Evolutionary conservation across 1,140 invertebrate species (phyloP).

Genomic region (Drosophila bipectinata): DNA sequence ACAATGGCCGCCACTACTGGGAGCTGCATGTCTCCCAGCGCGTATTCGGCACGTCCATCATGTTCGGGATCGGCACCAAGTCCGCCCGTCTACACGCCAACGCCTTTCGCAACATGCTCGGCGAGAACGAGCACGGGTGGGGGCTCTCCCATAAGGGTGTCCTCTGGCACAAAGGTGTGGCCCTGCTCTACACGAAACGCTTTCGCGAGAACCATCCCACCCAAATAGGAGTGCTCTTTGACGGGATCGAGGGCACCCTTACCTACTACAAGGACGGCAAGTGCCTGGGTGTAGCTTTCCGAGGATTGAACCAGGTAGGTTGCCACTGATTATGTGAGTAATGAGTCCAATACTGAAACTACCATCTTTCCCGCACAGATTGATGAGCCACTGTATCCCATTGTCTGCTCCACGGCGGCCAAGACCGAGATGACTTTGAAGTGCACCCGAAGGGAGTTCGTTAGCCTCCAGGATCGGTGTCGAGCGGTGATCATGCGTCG

Average conservation of each 20-base stretch:
- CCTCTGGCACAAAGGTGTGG: slow-evolving; percentile 88
- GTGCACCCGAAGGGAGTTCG: slow-evolving; percentile 86
- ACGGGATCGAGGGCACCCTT: slow-evolving; percentile 88
- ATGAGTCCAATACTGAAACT: not conserved
- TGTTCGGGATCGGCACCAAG: slow-evolving; percentile 90
- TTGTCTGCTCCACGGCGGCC: slow-evolving; percentile 90
- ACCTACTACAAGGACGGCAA: slow-evolving; percentile 90
- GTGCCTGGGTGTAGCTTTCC: slow-evolving; percentile 87
- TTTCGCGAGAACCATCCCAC: slow-evolving; percentile 89
- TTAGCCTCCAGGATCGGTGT: slow-evolving; percentile 88
- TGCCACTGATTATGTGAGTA: not conserved
- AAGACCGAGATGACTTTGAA: slow-evolving; percentile 90
- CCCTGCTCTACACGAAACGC: slow-evolving; percentile 87
- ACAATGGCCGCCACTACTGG: slow-evolving; percentile 89
- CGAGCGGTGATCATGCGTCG: slow-evolving; percentile 85
- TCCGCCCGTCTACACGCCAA: slow-evolving; percentile 87
- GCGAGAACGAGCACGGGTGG: slow-evolving; percentile 89
- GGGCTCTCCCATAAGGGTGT: slow-evolving; percentile 90
- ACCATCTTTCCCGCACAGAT: slow-evolving; percentile 42
- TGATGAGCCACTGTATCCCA: slow-evolving; percentile 88
- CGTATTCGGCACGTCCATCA: slow-evolving; percentile 91
- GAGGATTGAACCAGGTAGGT: slow-evolving; percentile 85
- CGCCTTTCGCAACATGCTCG: slow-evolving; percentile 89
- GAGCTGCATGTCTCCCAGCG: slow-evolving; percentile 88
- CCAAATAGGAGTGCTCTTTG: slow-evolving; percentile 88